phyloP scores from a whole-genome alignment of 2,888 invertebrate species.

The Callyntrura sp. region DNA sequence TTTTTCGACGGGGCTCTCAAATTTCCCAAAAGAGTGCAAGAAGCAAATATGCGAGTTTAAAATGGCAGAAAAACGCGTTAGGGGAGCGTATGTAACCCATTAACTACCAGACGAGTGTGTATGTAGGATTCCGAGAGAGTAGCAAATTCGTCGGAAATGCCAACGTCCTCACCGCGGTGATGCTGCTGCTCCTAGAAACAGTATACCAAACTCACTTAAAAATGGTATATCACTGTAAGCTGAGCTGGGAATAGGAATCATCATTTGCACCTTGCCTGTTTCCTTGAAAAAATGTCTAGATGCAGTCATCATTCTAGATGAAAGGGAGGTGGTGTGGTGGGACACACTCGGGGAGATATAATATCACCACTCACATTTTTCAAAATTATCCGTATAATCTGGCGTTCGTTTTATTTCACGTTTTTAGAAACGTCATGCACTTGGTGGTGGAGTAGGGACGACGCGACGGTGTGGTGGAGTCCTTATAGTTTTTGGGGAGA shows the following conservation, averaged over 20 bases:
- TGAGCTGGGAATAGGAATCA: conserved; percentile 24
- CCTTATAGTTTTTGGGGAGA: no score
- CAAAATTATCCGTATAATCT: conserved; percentile 20
- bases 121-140: background rate
- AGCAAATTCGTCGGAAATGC: conserved; percentile 40
- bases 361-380: background rate
- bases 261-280: conserved; percentile 20
- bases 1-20: conserved; percentile 27
- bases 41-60: background rate
- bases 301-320: conserved; percentile 7
- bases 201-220: background rate
- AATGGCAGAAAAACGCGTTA: background rate
- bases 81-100: conserved; percentile 37
- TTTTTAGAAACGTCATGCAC: no score
- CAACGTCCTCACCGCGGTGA: background rate
- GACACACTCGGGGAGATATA: background rate
- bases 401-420: no score
- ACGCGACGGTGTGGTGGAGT: conserved; percentile 15
- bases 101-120: conserved; percentile 6
- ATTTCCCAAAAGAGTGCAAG: conserved; percentile 30
- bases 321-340: background rate
- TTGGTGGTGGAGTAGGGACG: background rate
- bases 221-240: conserved; percentile 29
- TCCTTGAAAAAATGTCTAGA: background rate
- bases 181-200: no score